Conservation (phyloP, 2,113 vertebrate species). For the Pao palembangensis region DNA sequence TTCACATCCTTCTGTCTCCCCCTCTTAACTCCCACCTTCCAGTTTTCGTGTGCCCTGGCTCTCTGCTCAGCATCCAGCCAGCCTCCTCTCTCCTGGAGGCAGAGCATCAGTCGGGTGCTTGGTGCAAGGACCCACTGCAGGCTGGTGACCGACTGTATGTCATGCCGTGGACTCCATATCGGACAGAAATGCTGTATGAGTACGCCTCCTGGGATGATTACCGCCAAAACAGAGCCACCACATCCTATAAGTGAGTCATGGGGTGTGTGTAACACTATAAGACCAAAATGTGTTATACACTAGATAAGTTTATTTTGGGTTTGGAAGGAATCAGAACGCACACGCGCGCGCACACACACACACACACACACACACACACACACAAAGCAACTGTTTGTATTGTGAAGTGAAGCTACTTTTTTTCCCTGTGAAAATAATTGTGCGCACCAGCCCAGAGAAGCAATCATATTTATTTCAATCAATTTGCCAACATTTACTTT, state of each 20-base stretch:
- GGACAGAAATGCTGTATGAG: slow-evolving; percentile 89
- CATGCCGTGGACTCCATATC: slow-evolving; percentile 94
- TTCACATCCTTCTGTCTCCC: slow-evolving; percentile 38
- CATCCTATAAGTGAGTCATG: slow-evolving; percentile 83
- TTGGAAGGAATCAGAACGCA: neutral
- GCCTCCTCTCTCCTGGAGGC: slow-evolving; percentile 86
- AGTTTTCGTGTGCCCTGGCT: slow-evolving; percentile 95
- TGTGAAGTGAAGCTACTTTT: neutral
- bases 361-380: neutral
- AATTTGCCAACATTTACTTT: slow-evolving; percentile 8
- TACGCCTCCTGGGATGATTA: slow-evolving; percentile 92
- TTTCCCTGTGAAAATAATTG: too few relatives aligned
- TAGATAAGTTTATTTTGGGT: too few relatives aligned
- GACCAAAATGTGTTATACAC: too few relatives aligned
- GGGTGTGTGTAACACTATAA: neutral
- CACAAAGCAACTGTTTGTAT: neutral
- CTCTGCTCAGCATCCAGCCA: slow-evolving; percentile 83
- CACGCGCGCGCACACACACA: too few relatives aligned
- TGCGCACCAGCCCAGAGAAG: too few relatives aligned
- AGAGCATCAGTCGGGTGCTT: slow-evolving; percentile 89
- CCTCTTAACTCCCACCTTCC: slow-evolving; percentile 48
- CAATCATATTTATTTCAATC: neutral
- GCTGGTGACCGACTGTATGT: slow-evolving; percentile 91
- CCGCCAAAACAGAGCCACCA: slow-evolving; percentile 82
- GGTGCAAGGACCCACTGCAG: slow-evolving; percentile 94